phyloP scores from a whole-genome alignment of 2,888 invertebrate species.

The Diarsia dahlii region DNA sequence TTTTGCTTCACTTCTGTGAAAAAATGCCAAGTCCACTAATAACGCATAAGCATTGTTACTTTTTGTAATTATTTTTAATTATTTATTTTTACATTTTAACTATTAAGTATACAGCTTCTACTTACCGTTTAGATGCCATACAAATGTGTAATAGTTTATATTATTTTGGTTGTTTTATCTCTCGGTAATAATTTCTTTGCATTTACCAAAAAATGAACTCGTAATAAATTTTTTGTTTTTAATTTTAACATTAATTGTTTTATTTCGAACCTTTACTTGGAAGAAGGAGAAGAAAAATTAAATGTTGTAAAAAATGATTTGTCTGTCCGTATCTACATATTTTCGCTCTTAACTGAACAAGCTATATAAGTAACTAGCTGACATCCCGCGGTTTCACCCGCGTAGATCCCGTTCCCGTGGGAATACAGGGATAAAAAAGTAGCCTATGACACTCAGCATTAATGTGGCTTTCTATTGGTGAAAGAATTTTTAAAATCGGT shows the following conservation, averaged over 20 bases:
- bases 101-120: slow-evolving; percentile 84
- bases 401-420: too few relatives aligned
- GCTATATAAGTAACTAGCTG: too few relatives aligned
- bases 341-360: too few relatives aligned
- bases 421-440: too few relatives aligned
- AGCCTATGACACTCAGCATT: too few relatives aligned
- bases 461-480: too few relatives aligned
- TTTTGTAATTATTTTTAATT: slow-evolving; percentile 79
- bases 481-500: too few relatives aligned
- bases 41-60: slow-evolving; percentile 78
- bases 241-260: slow-evolving; percentile 70
- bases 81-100: slow-evolving; percentile 77
- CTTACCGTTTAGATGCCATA: slow-evolving; percentile 84
- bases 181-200: slow-evolving; percentile 84
- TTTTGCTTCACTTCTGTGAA: slow-evolving; percentile 74
- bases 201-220: slow-evolving; percentile 89
- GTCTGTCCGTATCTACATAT: not conserved
- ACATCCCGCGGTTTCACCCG: too few relatives aligned
- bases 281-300: not conserved
- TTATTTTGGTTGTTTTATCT: slow-evolving; percentile 84
- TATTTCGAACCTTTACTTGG: slow-evolving; percentile 30
- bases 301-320: not conserved
- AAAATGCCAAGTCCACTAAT: slow-evolving; percentile 74
- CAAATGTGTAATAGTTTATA: slow-evolving; percentile 76
- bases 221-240: slow-evolving; percentile 83